Percentiles rank a stretch among this genome's conserved stretches.
Evolutionary conservation across 2,888 invertebrate species (phyloP).

Genomic region (Adineta ricciae): DNA sequence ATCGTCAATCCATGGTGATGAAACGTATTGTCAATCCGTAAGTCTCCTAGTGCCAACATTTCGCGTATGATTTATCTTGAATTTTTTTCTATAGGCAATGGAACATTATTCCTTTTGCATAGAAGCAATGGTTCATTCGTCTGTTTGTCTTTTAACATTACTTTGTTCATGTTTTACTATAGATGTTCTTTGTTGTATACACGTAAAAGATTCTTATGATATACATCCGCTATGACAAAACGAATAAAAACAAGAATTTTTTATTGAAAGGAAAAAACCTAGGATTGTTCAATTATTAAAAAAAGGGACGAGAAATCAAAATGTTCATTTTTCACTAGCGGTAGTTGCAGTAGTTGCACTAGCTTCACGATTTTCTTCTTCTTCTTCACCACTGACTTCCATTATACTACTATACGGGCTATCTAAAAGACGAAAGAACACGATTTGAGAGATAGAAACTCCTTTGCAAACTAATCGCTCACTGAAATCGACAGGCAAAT

Average conservation of each 20-base stretch:
- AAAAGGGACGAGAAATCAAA: background rate
- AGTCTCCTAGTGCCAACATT: background rate
- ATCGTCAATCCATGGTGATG: background rate
- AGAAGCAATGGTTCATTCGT: background rate
- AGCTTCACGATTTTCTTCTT: background rate
- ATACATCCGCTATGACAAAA: background rate
- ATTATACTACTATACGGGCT: background rate
- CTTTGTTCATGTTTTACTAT: background rate
- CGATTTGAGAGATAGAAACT: no score
- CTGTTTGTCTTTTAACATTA: background rate
- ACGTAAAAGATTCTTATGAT: background rate
- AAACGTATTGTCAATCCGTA: constrained; percentile 4
- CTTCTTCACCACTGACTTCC: background rate
- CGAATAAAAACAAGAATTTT: background rate
- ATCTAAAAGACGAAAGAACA: background rate
- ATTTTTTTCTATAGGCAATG: background rate
- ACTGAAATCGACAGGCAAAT: background rate
- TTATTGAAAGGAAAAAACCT: background rate
- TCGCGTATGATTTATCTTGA: background rate
- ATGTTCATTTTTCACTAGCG: no score
- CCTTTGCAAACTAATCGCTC: background rate
- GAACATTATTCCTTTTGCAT: constrained; percentile 2
- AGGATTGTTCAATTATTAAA: background rate
- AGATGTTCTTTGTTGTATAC: background rate
- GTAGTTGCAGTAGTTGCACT: no score